Percentiles rank a stretch among this genome's conserved stretches.
phyloP scores from a whole-genome alignment of 2,113 vertebrate species.

The Saguinus midas region DNA sequence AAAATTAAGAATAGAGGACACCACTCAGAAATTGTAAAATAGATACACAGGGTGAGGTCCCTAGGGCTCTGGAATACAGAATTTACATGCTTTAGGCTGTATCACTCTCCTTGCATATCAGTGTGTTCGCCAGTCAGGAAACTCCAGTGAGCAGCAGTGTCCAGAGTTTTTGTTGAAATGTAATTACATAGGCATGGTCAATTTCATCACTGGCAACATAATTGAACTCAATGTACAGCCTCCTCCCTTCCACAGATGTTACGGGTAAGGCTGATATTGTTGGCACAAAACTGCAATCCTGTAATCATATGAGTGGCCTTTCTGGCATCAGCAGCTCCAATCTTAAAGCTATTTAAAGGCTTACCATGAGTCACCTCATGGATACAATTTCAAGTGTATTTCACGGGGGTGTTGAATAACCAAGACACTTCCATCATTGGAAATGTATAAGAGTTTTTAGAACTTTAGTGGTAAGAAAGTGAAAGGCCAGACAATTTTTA shows the following conservation, averaged over 20 bases:
- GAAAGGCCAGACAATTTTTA: neutral
- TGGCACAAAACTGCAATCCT: neutral
- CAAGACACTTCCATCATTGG: too few relatives aligned
- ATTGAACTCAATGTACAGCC: neutral
- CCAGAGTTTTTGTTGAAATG: neutral
- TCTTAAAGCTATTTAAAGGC: neutral
- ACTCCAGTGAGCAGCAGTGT: too few relatives aligned
- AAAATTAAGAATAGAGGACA: too few relatives aligned
- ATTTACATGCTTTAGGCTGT: too few relatives aligned
- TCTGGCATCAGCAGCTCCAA: neutral
- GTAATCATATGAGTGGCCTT: neutral
- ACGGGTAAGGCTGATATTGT: neutral
- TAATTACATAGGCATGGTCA: neutral
- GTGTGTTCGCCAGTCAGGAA: neutral
- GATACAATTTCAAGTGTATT: neutral
- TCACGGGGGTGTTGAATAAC: neutral
- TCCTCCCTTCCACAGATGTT: neutral
- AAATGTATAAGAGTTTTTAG: neutral
- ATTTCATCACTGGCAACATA: too few relatives aligned
- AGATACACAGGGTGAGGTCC: neutral
- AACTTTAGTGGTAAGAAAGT: neutral
- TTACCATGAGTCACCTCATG: neutral
- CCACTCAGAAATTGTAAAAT: neutral
- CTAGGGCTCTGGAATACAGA: accelerated
- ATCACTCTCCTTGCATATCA: neutral